These are phyloP conservation scores for Eonycteris spelaea DNA, from an alignment of 2,113 vertebrate genomes.

Conservation along the genomic window DNA sequence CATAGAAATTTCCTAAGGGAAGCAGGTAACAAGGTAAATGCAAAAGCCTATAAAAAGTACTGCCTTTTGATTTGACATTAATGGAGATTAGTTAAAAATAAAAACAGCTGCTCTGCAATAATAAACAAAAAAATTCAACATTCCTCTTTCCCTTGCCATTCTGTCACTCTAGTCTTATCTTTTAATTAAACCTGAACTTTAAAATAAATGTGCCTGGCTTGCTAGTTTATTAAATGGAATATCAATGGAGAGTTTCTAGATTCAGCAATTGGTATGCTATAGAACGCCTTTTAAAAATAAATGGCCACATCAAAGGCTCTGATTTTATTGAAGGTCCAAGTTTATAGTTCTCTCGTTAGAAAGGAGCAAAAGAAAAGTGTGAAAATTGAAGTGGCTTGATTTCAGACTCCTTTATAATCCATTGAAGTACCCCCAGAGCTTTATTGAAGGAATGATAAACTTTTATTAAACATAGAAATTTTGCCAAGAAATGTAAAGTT, in stretches of 20 bases:
- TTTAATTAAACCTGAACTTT: conserved; percentile 85
- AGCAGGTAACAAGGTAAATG: neutral
- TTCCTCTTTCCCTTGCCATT: conserved; percentile 66
- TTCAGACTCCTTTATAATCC: conserved; percentile 30
- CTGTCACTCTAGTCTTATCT: conserved; percentile 79
- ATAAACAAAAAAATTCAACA: conserved; percentile 71
- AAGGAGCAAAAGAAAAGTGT: conserved; percentile 39
- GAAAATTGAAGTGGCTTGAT: neutral
- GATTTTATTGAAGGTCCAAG: conserved; percentile 42
- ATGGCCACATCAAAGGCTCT: conserved; percentile 38
- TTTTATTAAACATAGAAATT: conserved; percentile 38
- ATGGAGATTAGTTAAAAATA: conserved; percentile 74
- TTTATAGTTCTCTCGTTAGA: conserved; percentile 53
- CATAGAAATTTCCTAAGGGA: conserved; percentile 13
- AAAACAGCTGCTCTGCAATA: conserved; percentile 67
- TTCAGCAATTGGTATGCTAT: conserved; percentile 62
- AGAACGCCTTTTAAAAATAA: conserved; percentile 11
- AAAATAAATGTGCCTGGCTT: conserved; percentile 74
- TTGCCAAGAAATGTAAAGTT: conserved; percentile 27
- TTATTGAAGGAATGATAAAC: conserved; percentile 17
- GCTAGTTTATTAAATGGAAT: conserved; percentile 78
- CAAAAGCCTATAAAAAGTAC: neutral
- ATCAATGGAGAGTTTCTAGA: conserved; percentile 55
- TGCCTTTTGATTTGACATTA: conserved; percentile 74
- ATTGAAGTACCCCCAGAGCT: neutral